Conservation (phyloP, 1,140 invertebrate genomes). For the Cydia strobilella region DNA sequence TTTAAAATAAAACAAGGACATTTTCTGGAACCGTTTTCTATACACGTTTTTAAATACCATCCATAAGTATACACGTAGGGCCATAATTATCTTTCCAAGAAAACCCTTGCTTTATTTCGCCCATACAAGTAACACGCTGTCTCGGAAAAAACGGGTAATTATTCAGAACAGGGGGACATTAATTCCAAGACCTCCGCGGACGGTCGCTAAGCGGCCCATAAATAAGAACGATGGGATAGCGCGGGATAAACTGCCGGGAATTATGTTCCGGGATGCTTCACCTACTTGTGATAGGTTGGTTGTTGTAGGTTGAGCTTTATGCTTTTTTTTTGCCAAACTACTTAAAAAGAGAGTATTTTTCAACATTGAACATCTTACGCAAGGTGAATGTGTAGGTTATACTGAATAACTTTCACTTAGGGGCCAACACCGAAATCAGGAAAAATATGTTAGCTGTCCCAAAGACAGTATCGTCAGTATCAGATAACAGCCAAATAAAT, state of each 20-base stretch:
- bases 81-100: not conserved
- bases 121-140: constrained; percentile 17
- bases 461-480: no score
- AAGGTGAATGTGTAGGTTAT: no score
- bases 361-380: no score
- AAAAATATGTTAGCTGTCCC: no score
- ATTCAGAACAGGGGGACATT: constrained; percentile 29
- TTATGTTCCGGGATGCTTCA: constrained; percentile 11
- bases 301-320: not conserved
- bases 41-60: not conserved
- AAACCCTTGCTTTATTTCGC: constrained; percentile 17
- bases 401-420: no score
- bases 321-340: no score
- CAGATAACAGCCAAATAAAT: no score
- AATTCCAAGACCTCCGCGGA: constrained; percentile 31
- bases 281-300: not conserved
- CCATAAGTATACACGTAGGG: not conserved
- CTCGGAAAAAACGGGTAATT: constrained; percentile 32
- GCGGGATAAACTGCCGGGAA: constrained; percentile 20
- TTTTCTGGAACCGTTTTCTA: not conserved
- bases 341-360: no score
- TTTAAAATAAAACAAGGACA: not conserved
- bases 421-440: no score
- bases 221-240: constrained; percentile 32
- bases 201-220: constrained; percentile 29